Percentiles rank a stretch among this genome's conserved stretches.
phyloP scores from a whole-genome alignment of 2,113 vertebrate species.

The Platysteira castanea region DNA sequence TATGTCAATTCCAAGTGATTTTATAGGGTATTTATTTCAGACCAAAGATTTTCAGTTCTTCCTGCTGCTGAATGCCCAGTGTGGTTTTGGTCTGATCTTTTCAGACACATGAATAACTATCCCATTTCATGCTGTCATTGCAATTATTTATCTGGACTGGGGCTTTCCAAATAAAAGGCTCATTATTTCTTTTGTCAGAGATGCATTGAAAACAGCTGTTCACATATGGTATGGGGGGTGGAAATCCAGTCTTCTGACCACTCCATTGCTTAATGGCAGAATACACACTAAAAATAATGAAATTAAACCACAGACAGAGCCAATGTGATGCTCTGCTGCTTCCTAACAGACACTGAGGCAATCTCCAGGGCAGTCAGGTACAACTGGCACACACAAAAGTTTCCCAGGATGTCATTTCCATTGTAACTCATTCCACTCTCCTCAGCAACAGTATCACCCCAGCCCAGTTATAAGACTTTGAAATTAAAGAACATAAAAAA shows the following conservation, averaged over 20 bases:
- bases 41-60: neutral
- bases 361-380: neutral
- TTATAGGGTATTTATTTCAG: neutral
- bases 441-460: neutral
- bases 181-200: slow-evolving; percentile 48
- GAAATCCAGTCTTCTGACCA: neutral
- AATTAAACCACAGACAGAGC: neutral
- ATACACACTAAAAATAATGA: neutral
- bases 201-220: slow-evolving; percentile 28
- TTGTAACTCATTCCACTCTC: neutral
- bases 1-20: neutral
- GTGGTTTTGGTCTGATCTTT: slow-evolving; percentile 30
- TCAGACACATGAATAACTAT: slow-evolving; percentile 48
- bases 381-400: neutral
- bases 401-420: neutral
- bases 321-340: neutral
- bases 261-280: neutral
- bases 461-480: neutral
- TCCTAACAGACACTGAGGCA: neutral
- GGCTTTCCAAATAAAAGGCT: slow-evolving; percentile 37
- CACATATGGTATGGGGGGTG: neutral
- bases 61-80: slow-evolving; percentile 1
- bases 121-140: slow-evolving; percentile 56
- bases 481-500: neutral
- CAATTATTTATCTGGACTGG: slow-evolving; percentile 41